Base-by-base conservation (phyloP, 2,888 invertebrate species). In the Synanthedon formicaeformis region DNA sequence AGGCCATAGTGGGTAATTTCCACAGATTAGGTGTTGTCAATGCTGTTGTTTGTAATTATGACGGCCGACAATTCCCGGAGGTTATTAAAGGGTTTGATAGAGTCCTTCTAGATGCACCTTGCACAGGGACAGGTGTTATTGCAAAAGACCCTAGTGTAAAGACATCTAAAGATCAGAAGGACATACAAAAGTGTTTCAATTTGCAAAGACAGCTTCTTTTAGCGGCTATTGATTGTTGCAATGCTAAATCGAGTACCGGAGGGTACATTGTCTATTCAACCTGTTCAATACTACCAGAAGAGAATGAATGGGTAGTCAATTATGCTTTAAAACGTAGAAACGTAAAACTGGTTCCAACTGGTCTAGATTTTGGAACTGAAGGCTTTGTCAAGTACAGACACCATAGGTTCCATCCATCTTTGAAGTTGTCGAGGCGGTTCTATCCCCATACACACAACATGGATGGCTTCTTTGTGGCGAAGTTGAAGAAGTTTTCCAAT, bases 401-500 rank as follows among this genome's bases (percentile, higher is more conserved):
- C 60, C 89, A 91, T 65, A 90, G 96, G 62, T 98, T 96, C 85
- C 97, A 98, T 79, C 96, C 96, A 0, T 93, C 94, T 11, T 80
- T 99, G 78, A 96, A 95, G 70, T 79, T 96, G 55, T 94, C 97
- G 0, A 91, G 92, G 72, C 89, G 99, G 52, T 98, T 96, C 84
- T 99, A 99, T 83, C 99, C 99, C 0, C 99, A 99, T 75, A 93
- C 94, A 3, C 97, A 99, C 75, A 99, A 99, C 75, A 96, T 99
- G 94, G 99, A 99, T 82, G 99, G 99, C 3, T 99, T 99, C 81
- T 99, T 94, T 86, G 98, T 99, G 1, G 98, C 98, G 0, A 99
- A 99, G 84, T 80, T 99, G 12, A 97, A 97, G 83, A 99, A 99
- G 74, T 94, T 98, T 75, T 96, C 96, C 0, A 96, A 98, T 84